Conservation (phyloP, 2,113 vertebrate genomes). For the Stegastes partitus region DNA sequence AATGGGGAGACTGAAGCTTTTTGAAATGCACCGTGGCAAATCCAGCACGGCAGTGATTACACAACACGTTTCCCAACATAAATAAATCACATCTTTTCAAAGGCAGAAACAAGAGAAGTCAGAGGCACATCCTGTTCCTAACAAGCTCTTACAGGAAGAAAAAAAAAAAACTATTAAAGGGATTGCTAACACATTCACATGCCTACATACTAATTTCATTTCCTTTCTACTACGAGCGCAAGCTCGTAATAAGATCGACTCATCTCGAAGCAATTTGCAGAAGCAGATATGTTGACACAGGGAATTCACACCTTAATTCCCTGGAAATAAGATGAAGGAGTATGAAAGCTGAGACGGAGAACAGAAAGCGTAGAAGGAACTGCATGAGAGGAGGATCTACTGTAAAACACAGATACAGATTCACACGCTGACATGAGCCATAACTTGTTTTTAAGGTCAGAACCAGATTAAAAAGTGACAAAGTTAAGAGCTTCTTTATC, state of each 20-base stretch:
- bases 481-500: not conserved
- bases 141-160: constrained; percentile 29
- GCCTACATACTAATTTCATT: not conserved
- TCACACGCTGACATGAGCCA: not conserved
- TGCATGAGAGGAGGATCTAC: not conserved
- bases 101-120: constrained; percentile 19
- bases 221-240: not conserved
- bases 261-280: not conserved
- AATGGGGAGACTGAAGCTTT: constrained; percentile 45
- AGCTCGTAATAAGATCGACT: not conserved
- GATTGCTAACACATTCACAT: not conserved
- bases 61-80: constrained; percentile 47
- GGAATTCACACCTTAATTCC: not conserved
- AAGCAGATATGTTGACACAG: constrained; percentile 13
- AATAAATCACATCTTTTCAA: constrained; percentile 37
- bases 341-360: not conserved
- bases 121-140: constrained; percentile 18
- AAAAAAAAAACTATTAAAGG: not conserved
- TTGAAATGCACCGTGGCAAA: constrained; percentile 20
- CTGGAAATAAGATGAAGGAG: not conserved
- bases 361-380: not conserved
- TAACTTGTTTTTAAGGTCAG: not conserved
- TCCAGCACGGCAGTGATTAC: constrained; percentile 39
- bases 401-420: not conserved
- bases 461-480: not conserved